A percentile compares a stretch with the other conserved stretches of the same genome.
Conservation (phyloP, 2,797 vertebrate genomes). For the Pristis pectinata region DNA sequence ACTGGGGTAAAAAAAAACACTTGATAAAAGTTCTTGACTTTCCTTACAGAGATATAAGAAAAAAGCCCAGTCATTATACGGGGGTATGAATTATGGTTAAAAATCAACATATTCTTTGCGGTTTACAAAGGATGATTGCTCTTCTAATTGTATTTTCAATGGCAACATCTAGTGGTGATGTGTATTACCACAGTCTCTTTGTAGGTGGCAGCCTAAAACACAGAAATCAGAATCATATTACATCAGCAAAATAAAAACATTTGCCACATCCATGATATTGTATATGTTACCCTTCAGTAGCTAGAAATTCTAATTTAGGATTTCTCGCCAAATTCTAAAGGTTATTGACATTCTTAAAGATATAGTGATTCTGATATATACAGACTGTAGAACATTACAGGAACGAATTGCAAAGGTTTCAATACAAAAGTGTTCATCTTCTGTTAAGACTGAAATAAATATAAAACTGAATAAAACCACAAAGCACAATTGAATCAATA, state of each 20-base stretch:
- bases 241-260: background rate
- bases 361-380: background rate
- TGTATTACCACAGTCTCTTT: background rate
- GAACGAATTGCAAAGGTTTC: background rate
- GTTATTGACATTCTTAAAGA: background rate
- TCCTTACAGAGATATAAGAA: background rate
- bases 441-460: background rate
- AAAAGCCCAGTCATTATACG: background rate
- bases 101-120: background rate
- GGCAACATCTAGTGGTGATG: conserved; percentile 26
- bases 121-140: background rate
- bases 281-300: background rate
- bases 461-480: background rate
- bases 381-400: background rate
- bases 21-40: background rate
- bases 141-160: conserved; percentile 13
- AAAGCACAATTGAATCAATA: background rate
- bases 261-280: background rate
- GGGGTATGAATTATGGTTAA: background rate
- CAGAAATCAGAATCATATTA: background rate
- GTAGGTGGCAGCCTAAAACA: background rate
- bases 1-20: background rate
- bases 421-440: background rate
- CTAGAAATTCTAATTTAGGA: background rate
- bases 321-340: background rate